Conservation (phyloP, 2,888 invertebrate genomes). For the Pandemis heparana region DNA sequence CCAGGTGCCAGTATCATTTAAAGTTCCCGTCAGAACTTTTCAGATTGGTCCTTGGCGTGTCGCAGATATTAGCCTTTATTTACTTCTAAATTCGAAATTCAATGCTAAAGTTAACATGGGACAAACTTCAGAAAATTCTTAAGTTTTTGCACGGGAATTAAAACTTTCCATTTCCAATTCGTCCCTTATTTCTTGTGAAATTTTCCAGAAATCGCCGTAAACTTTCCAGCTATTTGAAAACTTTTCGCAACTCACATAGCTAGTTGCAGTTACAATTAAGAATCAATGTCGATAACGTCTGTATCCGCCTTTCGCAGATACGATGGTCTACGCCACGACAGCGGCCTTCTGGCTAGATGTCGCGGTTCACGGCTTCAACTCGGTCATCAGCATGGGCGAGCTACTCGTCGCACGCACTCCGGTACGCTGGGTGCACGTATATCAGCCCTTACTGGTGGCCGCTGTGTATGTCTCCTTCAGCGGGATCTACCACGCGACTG, state of each 20-base stretch:
- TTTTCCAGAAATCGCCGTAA: too few species aligned
- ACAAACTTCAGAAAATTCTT: too few species aligned
- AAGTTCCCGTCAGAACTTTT: too few species aligned
- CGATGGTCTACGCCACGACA: conserved; percentile 39
- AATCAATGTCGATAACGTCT: background rate
- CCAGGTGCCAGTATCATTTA: too few species aligned
- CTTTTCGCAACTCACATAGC: background rate
- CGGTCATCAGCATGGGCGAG: conserved; percentile 89
- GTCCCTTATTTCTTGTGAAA: too few species aligned
- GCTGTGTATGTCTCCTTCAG: conserved; percentile 89
- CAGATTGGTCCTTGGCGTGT: too few species aligned
- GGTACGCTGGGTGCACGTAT: conserved; percentile 78
- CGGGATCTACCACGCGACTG: conserved; percentile 89
- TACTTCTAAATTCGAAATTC: too few species aligned
- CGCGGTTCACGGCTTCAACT: conserved; percentile 87
- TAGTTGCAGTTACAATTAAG: background rate
- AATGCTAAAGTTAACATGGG: too few species aligned
- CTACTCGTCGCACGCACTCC: conserved; percentile 89
- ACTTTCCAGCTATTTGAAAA: too few species aligned
- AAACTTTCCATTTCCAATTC: too few species aligned
- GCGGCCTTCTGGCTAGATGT: conserved; percentile 69
- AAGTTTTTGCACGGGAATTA: too few species aligned
- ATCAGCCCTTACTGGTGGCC: conserved; percentile 89
- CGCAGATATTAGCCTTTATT: too few species aligned
- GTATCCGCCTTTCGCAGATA: conserved; percentile 12